Conservation (phyloP, 2,113 vertebrate species). For the Periophthalmus modestus region DNA sequence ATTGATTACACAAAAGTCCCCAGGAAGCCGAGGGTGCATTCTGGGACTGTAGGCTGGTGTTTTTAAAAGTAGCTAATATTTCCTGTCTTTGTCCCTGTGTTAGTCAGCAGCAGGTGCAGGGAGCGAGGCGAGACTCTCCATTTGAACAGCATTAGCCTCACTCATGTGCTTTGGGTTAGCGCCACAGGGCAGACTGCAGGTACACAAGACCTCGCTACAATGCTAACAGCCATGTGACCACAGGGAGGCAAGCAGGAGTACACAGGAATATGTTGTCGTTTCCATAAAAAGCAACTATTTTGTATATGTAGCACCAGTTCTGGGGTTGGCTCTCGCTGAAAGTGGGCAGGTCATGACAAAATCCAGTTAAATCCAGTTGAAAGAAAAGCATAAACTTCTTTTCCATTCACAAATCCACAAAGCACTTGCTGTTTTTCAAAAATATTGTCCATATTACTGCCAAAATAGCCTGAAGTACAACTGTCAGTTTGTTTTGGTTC, state of each 20-base stretch:
- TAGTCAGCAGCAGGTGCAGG: constrained; percentile 18
- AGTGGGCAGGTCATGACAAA: no score
- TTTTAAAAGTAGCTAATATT: constrained; percentile 6
- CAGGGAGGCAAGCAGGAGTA: neutral
- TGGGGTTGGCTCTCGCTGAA: no score
- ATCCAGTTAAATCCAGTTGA: no score
- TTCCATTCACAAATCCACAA: no score
- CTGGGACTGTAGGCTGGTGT: neutral
- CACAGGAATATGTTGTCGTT: neutral
- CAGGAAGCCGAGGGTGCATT: constrained; percentile 11
- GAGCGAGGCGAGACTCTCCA: neutral
- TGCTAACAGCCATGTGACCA: neutral
- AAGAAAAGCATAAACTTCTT: no score
- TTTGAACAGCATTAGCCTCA: neutral
- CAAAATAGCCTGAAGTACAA: no score
- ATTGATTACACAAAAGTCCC: constrained; percentile 34
- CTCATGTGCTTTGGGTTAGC: neutral
- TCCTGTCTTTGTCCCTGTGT: constrained; percentile 16
- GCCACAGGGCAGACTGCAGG: constrained; percentile 2
- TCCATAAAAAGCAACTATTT: neutral
- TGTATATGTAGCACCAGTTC: no score
- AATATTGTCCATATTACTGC: no score
- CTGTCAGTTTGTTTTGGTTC: no score
- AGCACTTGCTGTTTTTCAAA: no score
- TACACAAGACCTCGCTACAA: neutral